phyloP scores from a whole-genome alignment of 2,113 vertebrate genomes.

The Alligator sinensis region DNA sequence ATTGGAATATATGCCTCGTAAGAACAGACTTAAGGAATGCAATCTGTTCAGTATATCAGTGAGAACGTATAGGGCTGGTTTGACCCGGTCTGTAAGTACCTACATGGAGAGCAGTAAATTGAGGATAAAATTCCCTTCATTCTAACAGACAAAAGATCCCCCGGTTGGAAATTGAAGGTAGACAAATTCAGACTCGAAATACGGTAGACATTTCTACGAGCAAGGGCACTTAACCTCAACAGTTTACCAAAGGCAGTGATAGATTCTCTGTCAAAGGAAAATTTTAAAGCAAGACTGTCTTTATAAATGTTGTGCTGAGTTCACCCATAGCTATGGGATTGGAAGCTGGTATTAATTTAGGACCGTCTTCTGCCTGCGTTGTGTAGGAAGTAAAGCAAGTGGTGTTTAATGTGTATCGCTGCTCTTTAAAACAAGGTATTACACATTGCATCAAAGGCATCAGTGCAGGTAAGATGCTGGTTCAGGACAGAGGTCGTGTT shows the following conservation, averaged over 20 bases:
- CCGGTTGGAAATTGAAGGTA: no score
- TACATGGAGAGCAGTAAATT: no score
- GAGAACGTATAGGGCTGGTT: no score
- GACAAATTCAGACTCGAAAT: no score
- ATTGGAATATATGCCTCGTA: no score
- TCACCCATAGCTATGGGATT: background rate
- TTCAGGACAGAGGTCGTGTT: background rate
- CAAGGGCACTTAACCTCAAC: no score
- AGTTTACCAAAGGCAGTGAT: background rate
- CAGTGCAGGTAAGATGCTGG: background rate
- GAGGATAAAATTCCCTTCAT: no score
- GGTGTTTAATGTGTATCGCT: background rate
- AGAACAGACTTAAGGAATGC: no score
- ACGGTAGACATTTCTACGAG: no score
- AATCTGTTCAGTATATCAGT: no score
- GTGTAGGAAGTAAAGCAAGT: background rate
- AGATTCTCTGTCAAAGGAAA: background rate
- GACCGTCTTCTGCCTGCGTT: background rate
- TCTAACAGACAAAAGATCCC: background rate
- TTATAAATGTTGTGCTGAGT: background rate
- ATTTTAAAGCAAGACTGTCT: background rate
- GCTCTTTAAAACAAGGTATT: background rate
- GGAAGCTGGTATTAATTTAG: background rate
- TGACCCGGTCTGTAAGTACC: no score
- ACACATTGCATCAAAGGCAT: background rate